Evolutionary conservation across 2,113 vertebrate species (phyloP).

Genomic region (Pholis gunnellus): DNA sequence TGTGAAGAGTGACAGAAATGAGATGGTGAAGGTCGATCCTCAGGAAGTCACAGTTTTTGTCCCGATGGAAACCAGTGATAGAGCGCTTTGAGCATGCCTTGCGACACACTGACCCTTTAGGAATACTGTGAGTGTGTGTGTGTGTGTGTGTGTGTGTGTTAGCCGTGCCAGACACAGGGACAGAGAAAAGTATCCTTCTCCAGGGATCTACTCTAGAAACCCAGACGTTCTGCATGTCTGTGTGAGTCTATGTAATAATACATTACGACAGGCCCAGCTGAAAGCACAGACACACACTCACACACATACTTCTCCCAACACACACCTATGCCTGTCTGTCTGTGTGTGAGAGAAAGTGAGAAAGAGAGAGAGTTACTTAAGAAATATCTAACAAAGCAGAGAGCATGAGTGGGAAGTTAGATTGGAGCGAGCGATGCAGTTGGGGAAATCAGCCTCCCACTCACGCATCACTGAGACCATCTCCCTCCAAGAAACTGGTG

Average conservation of each 20-base stretch:
- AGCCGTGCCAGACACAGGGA: slow-evolving; percentile 64
- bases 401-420: slow-evolving; percentile 77
- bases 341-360: slow-evolving; percentile 32
- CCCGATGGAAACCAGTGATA: slow-evolving; percentile 77
- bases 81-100: slow-evolving; percentile 75
- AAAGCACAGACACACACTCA: slow-evolving; percentile 39
- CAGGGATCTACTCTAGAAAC: slow-evolving; percentile 80
- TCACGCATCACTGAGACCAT: slow-evolving; percentile 78
- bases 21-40: slow-evolving; percentile 80
- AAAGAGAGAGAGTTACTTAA: slow-evolving; percentile 68
- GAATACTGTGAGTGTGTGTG: slow-evolving; percentile 66
- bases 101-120: slow-evolving; percentile 80
- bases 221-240: slow-evolving; percentile 77
- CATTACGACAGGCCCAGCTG: slow-evolving; percentile 55
- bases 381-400: slow-evolving; percentile 77
- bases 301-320: slow-evolving; percentile 36
- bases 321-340: slow-evolving; percentile 52
- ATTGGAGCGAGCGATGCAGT: slow-evolving; percentile 76
- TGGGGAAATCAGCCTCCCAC: slow-evolving; percentile 82
- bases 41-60: slow-evolving; percentile 77
- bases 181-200: slow-evolving; percentile 65
- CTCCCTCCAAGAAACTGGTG: slow-evolving; percentile 77
- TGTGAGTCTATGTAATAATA: slow-evolving; percentile 64
- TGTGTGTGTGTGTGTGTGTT: slow-evolving; percentile 33
- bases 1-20: slow-evolving; percentile 76